Percentiles rank a stretch among this genome's conserved stretches.
These are phyloP conservation scores for Brenthis ino DNA, from an alignment of 2,888 invertebrate genomes.

Conservation along the genomic window DNA sequence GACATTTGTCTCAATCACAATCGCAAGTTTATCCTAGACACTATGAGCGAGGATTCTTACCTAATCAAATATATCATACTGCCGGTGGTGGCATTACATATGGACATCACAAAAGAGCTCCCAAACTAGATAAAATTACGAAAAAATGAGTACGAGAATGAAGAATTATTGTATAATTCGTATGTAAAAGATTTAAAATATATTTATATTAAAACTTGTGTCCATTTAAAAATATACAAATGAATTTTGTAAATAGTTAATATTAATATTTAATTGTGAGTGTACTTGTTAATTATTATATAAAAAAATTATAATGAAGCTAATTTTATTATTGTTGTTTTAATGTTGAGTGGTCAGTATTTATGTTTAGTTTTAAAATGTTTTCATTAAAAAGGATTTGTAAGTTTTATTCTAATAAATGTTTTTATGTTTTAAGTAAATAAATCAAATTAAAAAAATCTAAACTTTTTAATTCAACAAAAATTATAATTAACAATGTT, in stretches of 20 bases:
- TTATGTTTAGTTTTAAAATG: conserved; percentile 35
- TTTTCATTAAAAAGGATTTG: conserved; percentile 13
- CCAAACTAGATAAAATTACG: conserved; percentile 52
- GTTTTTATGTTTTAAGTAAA: background rate
- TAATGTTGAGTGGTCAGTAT: conserved; percentile 54
- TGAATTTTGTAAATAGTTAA: conserved; percentile 5
- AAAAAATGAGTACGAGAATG: conserved; percentile 43
- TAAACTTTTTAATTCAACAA: too few species aligned
- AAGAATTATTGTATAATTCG: background rate
- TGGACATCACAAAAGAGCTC: conserved; percentile 71
- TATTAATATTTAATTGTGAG: conserved; percentile 25
- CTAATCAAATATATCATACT: conserved; percentile 78
- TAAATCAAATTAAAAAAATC: background rate
- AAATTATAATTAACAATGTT: too few species aligned
- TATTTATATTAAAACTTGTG: too few species aligned
- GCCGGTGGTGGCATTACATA: conserved; percentile 69
- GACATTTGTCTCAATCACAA: conserved; percentile 52
- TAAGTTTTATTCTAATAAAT: conserved; percentile 8
- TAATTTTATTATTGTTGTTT: conserved; percentile 18
- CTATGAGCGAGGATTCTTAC: conserved; percentile 73
- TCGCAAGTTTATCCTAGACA: conserved; percentile 55
- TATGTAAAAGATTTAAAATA: background rate
- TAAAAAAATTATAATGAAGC: conserved; percentile 4
- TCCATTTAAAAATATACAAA: too few species aligned
- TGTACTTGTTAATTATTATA: conserved; percentile 12